Percentiles rank a stretch among this genome's conserved stretches.
phyloP scores from a whole-genome alignment of 1,140 invertebrate species.

The Artemia franciscana region DNA sequence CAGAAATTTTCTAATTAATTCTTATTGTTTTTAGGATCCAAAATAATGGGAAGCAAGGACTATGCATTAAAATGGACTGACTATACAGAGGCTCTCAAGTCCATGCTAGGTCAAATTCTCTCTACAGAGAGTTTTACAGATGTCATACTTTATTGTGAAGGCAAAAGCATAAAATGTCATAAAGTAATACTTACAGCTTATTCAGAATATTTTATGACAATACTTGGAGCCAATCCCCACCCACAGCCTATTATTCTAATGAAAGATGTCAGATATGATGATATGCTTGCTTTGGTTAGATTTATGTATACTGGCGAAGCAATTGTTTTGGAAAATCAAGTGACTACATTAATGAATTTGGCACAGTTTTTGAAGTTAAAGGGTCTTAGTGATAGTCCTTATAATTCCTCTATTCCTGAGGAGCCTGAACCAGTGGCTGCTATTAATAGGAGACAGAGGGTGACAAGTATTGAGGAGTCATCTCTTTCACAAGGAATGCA shows the following conservation, averaged over 20 bases:
- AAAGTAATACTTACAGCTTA: background rate
- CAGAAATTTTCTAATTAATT: no score
- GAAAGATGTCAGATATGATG: background rate
- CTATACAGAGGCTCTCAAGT: background rate
- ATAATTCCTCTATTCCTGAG: background rate
- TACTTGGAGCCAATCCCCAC: background rate
- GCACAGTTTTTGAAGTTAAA: background rate
- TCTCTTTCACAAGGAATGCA: no score
- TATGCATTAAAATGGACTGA: background rate
- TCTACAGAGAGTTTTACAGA: background rate
- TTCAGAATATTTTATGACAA: background rate
- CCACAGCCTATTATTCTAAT: background rate
- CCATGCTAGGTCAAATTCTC: background rate
- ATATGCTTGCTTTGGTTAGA: background rate
- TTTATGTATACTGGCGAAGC: background rate
- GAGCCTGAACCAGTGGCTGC: background rate
- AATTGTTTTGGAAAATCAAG: background rate
- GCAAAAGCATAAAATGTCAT: background rate
- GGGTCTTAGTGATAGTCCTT: background rate
- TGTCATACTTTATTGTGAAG: background rate
- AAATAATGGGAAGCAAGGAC: background rate
- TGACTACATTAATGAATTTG: background rate
- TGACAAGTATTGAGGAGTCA: no score
- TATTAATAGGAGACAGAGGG: background rate
- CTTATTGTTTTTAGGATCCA: no score